These are phyloP conservation scores for Drosophila nigrodunni DNA, from an alignment of 1,140 invertebrate species.

Conservation along the genomic window DNA sequence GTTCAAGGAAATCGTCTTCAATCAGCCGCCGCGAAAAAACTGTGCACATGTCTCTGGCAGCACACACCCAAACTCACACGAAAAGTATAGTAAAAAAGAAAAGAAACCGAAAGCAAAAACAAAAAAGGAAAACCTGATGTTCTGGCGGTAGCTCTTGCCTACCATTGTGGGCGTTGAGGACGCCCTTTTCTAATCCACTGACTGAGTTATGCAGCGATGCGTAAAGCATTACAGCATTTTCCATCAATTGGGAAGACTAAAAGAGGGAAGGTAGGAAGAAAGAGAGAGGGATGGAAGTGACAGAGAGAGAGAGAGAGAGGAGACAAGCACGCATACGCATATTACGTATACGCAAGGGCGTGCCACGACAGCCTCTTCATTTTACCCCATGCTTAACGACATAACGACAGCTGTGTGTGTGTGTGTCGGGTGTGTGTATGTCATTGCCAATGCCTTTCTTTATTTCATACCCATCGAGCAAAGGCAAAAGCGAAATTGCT, in stretches of 20 bases:
- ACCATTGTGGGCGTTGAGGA: constrained; percentile 29
- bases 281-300: not conserved
- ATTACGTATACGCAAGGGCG: constrained; percentile 79
- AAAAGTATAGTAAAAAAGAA: constrained; percentile 11
- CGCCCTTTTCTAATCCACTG: constrained; percentile 82
- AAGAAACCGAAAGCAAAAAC: not conserved
- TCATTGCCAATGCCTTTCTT: constrained; percentile 60
- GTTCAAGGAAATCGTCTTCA: constrained; percentile 80
- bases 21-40: constrained; percentile 80
- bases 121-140: constrained; percentile 46
- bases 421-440: constrained; percentile 28
- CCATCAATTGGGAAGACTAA: constrained; percentile 62
- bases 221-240: constrained; percentile 83
- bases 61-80: not conserved
- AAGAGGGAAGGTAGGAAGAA: not conserved
- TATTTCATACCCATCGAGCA: constrained; percentile 48
- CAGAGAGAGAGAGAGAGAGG: not conserved
- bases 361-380: constrained; percentile 80
- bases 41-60: constrained; percentile 58
- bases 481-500: constrained; percentile 70
- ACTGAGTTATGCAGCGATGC: constrained; percentile 82
- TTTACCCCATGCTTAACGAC: constrained; percentile 76
- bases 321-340: constrained; percentile 56
- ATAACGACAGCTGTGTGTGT: constrained; percentile 61
- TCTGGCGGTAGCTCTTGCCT: constrained; percentile 13